Base-by-base conservation (phyloP, 2,113 vertebrate genomes). In the Orycteropus afer region DNA sequence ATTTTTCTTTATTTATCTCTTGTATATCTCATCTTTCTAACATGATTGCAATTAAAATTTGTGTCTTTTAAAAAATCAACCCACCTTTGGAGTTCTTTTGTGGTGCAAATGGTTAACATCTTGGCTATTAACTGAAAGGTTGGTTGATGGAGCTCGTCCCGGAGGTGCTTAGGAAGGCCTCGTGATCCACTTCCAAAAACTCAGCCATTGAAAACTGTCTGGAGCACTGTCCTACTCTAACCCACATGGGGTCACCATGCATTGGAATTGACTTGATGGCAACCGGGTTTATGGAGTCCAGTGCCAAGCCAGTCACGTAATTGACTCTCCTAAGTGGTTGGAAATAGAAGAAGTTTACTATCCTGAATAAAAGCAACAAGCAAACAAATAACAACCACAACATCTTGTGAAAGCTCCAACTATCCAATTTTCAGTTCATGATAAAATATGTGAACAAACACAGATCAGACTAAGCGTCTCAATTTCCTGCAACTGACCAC, bases 361-460 rank as follows among this genome's bases (percentile, higher is more conserved):
- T 40, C 53, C 42, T 51, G 55, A 89, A 57, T 85, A 8, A 78
- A 57, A 90, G 37, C 34, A 95, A 82, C 7, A 63, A 84, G 45
- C 9, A 71, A 17, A 5, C 20, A 69, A 18, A 7, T 3, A 37
- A 40, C 12, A 83, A n/a, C 51, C 29, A 42, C 57, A 76, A 42
- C 9, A 40, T 40, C 57, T 92, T 45, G 59, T 93, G 76, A 80
- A 51, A 93, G 34, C 14, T 49, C 32, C 78, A 67, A 87, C 32
- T 71, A 25, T 42, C 73, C 53, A 49, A 45, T 83, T 81, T 95
- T 79, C 23, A 77, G 78, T 76, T 77, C 45, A 81, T 59, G 29
- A 69, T 67, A 82, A 93, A 91, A 69, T 73, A 93, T 80, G 95
- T 65, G 89, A 81, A n/a, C 51, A 29, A 65, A 45, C 8, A 51